Base-by-base conservation (phyloP, 2,113 vertebrate species). In the Platanista minor region DNA sequence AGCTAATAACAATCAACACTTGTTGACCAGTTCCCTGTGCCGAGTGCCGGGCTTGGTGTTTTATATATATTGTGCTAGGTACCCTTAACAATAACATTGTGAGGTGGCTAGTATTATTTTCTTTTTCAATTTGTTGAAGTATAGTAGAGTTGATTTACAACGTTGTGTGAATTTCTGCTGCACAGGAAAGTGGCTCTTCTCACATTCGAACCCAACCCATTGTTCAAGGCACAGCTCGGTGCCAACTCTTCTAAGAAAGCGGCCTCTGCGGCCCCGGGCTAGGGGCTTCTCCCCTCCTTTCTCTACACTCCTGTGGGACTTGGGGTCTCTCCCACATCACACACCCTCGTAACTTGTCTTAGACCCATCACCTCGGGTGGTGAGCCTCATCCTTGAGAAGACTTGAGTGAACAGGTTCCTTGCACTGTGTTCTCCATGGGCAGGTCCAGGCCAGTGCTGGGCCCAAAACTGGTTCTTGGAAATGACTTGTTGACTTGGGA, bases 171-270 rank as follows among this genome's bases (percentile, higher is more conserved):
- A 46, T n/a, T 77, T 52, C 18, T 7, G 17, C 74, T 77, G 9
- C 6, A n/a, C 74, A 52, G 5, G 5, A 12, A 57, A 21, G 9
- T 77, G 33, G 49, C 8, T 62, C 23, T 29, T 21, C 72, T 80
- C 52, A 18, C 25, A 12, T 2, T 61, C 23, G 23, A 11, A 9
- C 39, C 20, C 0, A 0, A 8, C 11, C 17, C 8, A 7, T 23
- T 5, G 17, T 43, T 61, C 39, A 29, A 41, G 74, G 41, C 2
- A 2, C n/a, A 75, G 91, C 23, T 25, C 1, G 0, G 31, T 11
- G 36, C 11, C 61, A 15, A 25, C 15, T 41, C 59, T 85, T 86
- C 59, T 20, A 13, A 57, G 59, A 43, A 85, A 75, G 43, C 5
- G 5, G 39, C 54, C 17, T 92, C 54, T 39, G 78, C 31, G 8